phyloP scores from a whole-genome alignment of 2,888 invertebrate species.

The Rhabditophanes sp. region DNA sequence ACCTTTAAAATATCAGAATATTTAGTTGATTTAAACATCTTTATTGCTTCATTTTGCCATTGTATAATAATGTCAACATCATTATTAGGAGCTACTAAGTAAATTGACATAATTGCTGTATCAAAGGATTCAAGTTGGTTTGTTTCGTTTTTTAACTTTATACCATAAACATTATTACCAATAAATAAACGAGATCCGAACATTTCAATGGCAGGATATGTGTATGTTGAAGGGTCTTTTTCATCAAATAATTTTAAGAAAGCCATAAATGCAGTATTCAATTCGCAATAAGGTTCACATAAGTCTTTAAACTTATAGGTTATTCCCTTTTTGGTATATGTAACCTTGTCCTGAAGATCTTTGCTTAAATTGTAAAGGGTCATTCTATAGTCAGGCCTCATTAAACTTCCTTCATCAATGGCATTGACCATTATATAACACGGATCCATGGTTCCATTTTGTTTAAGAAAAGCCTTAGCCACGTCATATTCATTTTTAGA shows the following conservation, averaged over 20 bases:
- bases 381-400: slow-evolving; percentile 22
- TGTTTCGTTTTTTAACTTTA: slow-evolving; percentile 15
- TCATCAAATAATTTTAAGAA: slow-evolving; percentile 32
- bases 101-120: slow-evolving; percentile 34
- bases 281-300: slow-evolving; percentile 37
- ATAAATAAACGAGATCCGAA: slow-evolving; percentile 36
- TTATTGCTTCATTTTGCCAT: slow-evolving; percentile 22
- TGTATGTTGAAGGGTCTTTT: slow-evolving; percentile 22
- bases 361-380: slow-evolving; percentile 23
- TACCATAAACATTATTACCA: slow-evolving; percentile 39
- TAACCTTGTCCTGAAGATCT: slow-evolving; percentile 27
- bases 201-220: slow-evolving; percentile 31
- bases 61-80: no score
- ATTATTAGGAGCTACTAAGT: slow-evolving; percentile 18
- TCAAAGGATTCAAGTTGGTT: slow-evolving; percentile 17
- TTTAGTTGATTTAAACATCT: slow-evolving; percentile 17
- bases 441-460: slow-evolving; percentile 36
- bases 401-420: slow-evolving; percentile 22
- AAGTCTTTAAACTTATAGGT: slow-evolving; percentile 18
- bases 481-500: slow-evolving; percentile 25
- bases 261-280: slow-evolving; percentile 38
- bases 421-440: slow-evolving; percentile 37
- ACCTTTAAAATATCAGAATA: slow-evolving; percentile 18
- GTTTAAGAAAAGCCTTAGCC: slow-evolving; percentile 31
- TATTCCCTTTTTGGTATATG: slow-evolving; percentile 14